Evolutionary conservation across 1,140 invertebrate genomes (phyloP), one percentile per base, ranked within the genome.

Genomic region (Chironomus striatipennis): DNA sequence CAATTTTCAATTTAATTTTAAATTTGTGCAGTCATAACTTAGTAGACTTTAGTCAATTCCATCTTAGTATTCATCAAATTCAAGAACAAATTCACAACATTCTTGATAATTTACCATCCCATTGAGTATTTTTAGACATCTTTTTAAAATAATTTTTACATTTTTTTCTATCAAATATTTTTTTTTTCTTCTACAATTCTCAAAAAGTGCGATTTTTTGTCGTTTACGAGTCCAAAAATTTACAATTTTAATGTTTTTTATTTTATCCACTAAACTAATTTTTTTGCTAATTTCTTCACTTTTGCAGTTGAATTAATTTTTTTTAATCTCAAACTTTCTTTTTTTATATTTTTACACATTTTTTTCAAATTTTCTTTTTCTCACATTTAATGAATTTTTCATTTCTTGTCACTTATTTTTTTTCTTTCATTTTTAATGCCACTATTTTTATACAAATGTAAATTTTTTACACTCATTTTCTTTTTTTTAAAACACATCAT

Each of bases 381-480:
- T 57, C 47, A 57, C 47, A 57, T n/a, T 57, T 57, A 57, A 57
- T 57, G n/a, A 57, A 12, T 57, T 57, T 10, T 57, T n/a, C 47
- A 57, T 5, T 12, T 47, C 9, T 47, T 15, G 43, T 15, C 43
- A 47, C 43, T 10, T 47, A 2, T 47, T 47, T 47, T 47, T 8
- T 4, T 47, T 10, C 8, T 4, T 47, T n/a, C n/a, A 34, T 34
- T 5, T 34, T 34, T 34, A 34, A 34, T 34, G 24, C 24, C 24
- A 34, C 24, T 34, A 34, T 34, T 34, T n/a, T 34, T 34, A 34
- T 34, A 34, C 24, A 34, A 34, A 1, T 34, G 5, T 34, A 5
- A 34, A 34, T 47, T 47, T 47, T 47, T 9, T 47, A 47, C 43
- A 47, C 43, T 57, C 47, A 57, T 34, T 34, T 34, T 34, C 24